Base-by-base conservation (phyloP, 2,888 invertebrate species). In the Aricia artaxerxes region DNA sequence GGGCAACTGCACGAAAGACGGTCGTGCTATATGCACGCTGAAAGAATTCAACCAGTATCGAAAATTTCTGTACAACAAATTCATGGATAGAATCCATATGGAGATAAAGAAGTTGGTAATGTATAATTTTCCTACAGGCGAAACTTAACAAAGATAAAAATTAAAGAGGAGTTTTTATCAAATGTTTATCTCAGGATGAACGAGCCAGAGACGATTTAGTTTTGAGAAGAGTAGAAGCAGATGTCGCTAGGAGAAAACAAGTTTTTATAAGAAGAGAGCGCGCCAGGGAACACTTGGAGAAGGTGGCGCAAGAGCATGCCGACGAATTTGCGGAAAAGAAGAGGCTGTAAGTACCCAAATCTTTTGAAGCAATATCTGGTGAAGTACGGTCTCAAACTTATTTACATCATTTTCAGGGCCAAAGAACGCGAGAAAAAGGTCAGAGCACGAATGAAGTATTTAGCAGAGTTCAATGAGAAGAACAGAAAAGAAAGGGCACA, bases 41-140 rank as follows among this genome's bases (percentile, higher is more conserved):
- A 95, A 95, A 81, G 96, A 96, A 83, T 96, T 96, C 85, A 96
- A 96, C 85, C 94, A 95, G 81, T 96, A 96, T 88, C 94, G 96
- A 79, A 94, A 95, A 82, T 95, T 95, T 82, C 86, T 96, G 78
- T 95, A 95, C 82, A 95, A 95, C 80, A 92, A 93, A 31, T 95
- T 95, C 81, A 92, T 95, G 87, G 95, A 95, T 79, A 89, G 92
- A 79, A 94, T 96, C 80, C 92, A 95, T 80, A 87, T 88, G 86
- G 91, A 90, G 82, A 92, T 94, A 84, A 88, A 84, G 78, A 87
- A 87, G 77, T 79, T 92, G 88, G 94, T 94, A 35, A 31, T 77
- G 11, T 72, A 57, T 13, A 53, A 16, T 13, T 31, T 75, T 69
- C n/a, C 6, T 40, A 31, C 38, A 60, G 73, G 53, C 53, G 53